Evolutionary conservation across 2,888 invertebrate species (phyloP).

Genomic region (Cephus pygmeus): DNA sequence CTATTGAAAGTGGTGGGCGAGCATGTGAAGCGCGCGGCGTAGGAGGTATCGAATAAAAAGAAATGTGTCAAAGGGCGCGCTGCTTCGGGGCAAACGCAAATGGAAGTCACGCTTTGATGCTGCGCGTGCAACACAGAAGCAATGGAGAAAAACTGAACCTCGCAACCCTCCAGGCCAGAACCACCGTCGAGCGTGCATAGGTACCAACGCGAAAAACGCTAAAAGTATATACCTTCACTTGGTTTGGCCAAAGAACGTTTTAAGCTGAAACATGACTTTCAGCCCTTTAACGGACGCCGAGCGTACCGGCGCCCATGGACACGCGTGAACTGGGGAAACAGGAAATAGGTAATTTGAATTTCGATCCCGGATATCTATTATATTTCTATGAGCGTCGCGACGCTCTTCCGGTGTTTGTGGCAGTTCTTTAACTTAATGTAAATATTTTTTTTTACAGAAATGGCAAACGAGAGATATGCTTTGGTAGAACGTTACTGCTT

Average conservation of each 20-base stretch:
- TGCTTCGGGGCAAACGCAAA: conserved; percentile 47
- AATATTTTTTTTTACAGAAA: not conserved
- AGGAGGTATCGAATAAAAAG: conserved; percentile 56
- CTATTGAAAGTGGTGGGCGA: conserved; percentile 32
- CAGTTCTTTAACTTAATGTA: not conserved
- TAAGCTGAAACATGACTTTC: not conserved
- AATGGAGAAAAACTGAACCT: conserved; percentile 11
- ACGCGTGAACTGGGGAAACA: not conserved
- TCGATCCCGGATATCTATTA: not conserved
- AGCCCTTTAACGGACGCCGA: not conserved
- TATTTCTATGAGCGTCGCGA: not conserved
- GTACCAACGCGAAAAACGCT: conserved; percentile 15
- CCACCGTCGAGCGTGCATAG: conserved; percentile 8
- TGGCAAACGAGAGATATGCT: not conserved
- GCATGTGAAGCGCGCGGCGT: not conserved
- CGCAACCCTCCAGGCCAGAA: conserved; percentile 21
- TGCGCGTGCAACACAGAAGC: conserved; percentile 21
- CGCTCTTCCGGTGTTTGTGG: not conserved
- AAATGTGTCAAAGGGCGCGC: conserved; percentile 59
- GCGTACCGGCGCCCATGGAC: not conserved
- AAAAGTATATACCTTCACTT: conserved; percentile 21
- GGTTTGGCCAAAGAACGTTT: conserved; percentile 20
- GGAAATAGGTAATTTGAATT: not conserved
- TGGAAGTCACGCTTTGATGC: conserved; percentile 55
- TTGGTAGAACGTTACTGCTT: not conserved